Evolutionary conservation across 2,888 invertebrate species (phyloP).

Genomic region (Tachina fera): DNA sequence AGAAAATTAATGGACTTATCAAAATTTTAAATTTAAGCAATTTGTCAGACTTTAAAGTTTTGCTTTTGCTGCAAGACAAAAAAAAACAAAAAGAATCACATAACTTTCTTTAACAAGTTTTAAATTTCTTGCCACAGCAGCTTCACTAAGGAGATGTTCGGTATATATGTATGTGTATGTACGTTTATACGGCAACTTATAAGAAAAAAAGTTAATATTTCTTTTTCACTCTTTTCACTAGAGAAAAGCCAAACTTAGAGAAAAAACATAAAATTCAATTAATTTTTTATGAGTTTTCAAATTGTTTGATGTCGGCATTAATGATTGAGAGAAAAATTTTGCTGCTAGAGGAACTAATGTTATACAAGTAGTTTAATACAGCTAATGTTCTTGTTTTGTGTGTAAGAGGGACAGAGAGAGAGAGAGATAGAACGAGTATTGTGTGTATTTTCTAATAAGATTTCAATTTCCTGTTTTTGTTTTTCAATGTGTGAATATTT

Average conservation of each 20-base stretch:
- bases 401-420: background rate
- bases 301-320: constrained; percentile 51
- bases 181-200: background rate
- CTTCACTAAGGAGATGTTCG: background rate
- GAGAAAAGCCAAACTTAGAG: constrained; percentile 11
- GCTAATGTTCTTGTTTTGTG: background rate
- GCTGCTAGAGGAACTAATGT: background rate
- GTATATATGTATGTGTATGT: background rate
- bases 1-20: constrained; percentile 70
- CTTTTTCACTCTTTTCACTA: constrained; percentile 20
- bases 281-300: constrained; percentile 63
- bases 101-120: constrained; percentile 56
- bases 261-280: constrained; percentile 60
- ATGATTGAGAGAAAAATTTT: constrained; percentile 23
- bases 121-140: background rate
- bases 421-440: background rate
- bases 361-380: background rate
- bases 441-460: constrained; percentile 55
- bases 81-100: background rate
- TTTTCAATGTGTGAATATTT: constrained; percentile 30
- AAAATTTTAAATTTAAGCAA: constrained; percentile 67
- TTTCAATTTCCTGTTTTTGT: constrained; percentile 67
- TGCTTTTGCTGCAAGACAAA: constrained; percentile 17
- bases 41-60: constrained; percentile 68
- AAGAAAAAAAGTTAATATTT: background rate